These are phyloP conservation scores for Spinus olivaceus DNA, from an alignment of 2,797 vertebrate species.

Conservation along the genomic window DNA sequence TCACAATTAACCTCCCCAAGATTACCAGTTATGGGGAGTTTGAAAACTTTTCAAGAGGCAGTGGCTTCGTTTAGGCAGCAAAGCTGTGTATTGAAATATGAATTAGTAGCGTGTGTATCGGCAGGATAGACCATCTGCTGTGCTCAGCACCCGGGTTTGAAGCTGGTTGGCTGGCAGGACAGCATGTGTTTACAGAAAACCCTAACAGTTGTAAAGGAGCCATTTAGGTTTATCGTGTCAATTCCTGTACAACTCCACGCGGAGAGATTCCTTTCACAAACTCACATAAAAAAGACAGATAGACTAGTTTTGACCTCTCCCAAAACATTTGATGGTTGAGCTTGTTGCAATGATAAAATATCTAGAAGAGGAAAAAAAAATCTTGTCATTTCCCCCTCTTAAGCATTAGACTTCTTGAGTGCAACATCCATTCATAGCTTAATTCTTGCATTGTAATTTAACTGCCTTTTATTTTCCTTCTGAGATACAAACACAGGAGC, in stretches of 20 bases:
- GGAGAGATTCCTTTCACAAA: conserved; percentile 57
- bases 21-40: not conserved
- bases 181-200: conserved; percentile 72
- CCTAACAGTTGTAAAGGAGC: conserved; percentile 57
- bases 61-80: conserved; percentile 40
- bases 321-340: conserved; percentile 28
- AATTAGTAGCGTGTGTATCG: conserved; percentile 58
- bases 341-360: conserved; percentile 37
- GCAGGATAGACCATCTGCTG: conserved; percentile 66
- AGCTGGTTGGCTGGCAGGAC: conserved; percentile 71
- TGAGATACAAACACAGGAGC: not conserved
- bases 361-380: not conserved
- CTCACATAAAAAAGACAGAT: conserved; percentile 47
- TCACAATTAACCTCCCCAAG: not conserved
- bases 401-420: conserved; percentile 20
- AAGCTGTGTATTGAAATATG: conserved; percentile 52
- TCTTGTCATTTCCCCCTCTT: not conserved
- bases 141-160: conserved; percentile 62
- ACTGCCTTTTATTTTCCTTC: conserved; percentile 60
- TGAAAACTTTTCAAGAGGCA: conserved; percentile 24
- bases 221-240: conserved; percentile 54
- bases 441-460: conserved; percentile 42
- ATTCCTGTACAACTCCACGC: conserved; percentile 29
- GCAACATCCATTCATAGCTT: conserved; percentile 30
- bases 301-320: conserved; percentile 48